Percentiles rank a stretch among this genome's conserved stretches.
These are phyloP conservation scores for Cryptosula pallasiana DNA, from an alignment of 2,888 invertebrate genomes.

Conservation along the genomic window DNA sequence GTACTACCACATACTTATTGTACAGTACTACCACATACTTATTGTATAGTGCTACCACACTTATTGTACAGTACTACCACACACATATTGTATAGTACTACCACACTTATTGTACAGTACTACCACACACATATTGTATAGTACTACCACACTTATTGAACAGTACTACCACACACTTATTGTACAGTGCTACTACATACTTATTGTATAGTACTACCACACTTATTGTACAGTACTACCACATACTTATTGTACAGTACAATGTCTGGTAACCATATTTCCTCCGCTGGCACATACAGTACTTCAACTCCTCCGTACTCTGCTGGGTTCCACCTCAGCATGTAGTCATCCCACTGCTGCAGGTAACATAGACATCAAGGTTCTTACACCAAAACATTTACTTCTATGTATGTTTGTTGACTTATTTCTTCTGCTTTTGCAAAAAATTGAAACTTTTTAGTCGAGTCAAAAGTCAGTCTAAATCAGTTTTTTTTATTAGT, in stretches of 20 bases:
- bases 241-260: conserved; percentile 51
- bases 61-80: not conserved
- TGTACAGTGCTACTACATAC: too few species aligned
- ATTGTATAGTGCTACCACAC: not conserved
- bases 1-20: conserved; percentile 52
- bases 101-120: not conserved
- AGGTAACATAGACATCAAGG: not conserved
- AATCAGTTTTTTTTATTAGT: too few species aligned
- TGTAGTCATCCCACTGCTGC: conserved; percentile 65
- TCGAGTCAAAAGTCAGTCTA: too few species aligned
- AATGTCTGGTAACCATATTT: conserved; percentile 49
- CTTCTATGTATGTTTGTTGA: too few species aligned
- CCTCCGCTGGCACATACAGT: conserved; percentile 86
- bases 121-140: not conserved
- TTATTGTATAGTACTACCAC: too few species aligned
- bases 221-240: too few species aligned
- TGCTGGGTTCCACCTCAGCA: conserved; percentile 88
- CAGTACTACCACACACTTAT: not conserved
- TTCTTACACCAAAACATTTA: too few species aligned
- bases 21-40: too few species aligned
- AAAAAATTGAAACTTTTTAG: too few species aligned
- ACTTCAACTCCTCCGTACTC: conserved; percentile 90
- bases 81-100: not conserved
- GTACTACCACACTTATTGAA: not conserved
- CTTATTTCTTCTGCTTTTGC: too few species aligned